Evolutionary conservation across 2,797 vertebrate genomes (phyloP), one percentile per base, ranked within the genome.

Genomic region (Anabacerthia variegaticeps): DNA sequence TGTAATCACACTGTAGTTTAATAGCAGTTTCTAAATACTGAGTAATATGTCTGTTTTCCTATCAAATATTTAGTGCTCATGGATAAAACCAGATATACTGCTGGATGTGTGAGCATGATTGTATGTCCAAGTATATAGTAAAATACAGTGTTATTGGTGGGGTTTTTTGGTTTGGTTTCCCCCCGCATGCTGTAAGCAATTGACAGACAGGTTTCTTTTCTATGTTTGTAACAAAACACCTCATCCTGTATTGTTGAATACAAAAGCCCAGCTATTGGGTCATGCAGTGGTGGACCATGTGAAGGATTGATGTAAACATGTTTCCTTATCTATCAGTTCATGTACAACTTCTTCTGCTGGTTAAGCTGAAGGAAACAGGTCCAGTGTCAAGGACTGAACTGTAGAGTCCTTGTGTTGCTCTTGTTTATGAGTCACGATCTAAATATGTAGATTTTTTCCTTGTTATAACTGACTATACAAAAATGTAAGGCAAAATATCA

Each of bases 81-180:
- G 30, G 23, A 18, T 73, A 49, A 81, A 90, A 62, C 27, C 36
- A 62, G 26, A 14, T 72, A 23, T 5, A 18, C 55, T 56, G 44
- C 56, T 93, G 34, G 8, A 46, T 74, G 9, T 17, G 12, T 68
- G 54, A 65, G 17, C 56, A 19, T 56, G 41, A 16, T 32, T 66
- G 13, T 63, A 55, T 48, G n/a, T 71, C 22, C 36, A 59, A 48
- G 27, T 80, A 26, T 63, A n/a, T 9, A 65, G 46, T 58, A 72
- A 75, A 81, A 54, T 51, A 63, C 9, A 34, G 8, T 43, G 12
- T 54, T 56, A 44, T 16, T 6, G 5, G 6, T 56, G 13, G 3
- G 1, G 1, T 3, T 41, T 36, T 76, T 84, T 63, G 3, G 4
- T 67, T 89, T 2, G 4, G 1, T 7, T 80, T 6, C 7, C 7